Evolutionary conservation across 2,113 vertebrate genomes (phyloP).

Genomic region (Neogale vison): DNA sequence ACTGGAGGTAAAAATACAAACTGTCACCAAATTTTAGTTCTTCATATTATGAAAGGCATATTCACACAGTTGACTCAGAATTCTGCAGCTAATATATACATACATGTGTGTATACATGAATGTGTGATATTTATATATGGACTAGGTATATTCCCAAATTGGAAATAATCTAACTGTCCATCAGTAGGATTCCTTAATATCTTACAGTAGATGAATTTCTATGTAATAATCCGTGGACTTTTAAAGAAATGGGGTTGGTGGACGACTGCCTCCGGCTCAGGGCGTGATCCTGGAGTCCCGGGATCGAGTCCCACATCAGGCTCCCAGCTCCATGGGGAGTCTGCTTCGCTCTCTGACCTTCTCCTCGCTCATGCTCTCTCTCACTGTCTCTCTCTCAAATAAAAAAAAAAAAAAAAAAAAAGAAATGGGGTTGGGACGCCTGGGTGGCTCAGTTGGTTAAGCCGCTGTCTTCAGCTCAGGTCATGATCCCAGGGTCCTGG

Average conservation of each 20-base stretch:
- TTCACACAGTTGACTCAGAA: not conserved
- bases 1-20: not conserved
- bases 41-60: not conserved
- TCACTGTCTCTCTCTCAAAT: too few species aligned
- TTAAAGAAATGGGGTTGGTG: not conserved
- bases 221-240: not conserved
- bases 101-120: fast-evolving
- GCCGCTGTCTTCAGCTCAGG: too few species aligned
- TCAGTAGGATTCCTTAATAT: not conserved
- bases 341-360: too few species aligned
- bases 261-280: too few species aligned
- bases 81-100: not conserved
- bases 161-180: not conserved
- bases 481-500: too few species aligned
- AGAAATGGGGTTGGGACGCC: not conserved
- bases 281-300: too few species aligned
- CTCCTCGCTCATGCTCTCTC: too few species aligned
- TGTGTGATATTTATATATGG: not conserved
- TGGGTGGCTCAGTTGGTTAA: too few species aligned
- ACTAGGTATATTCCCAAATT: not conserved
- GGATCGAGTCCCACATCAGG: too few species aligned
- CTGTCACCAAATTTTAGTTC: not conserved
- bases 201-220: not conserved
- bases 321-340: too few species aligned
- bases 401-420: too few species aligned